phyloP scores from a whole-genome alignment of 2,797 vertebrate genomes.

The Sus cebifrons region DNA sequence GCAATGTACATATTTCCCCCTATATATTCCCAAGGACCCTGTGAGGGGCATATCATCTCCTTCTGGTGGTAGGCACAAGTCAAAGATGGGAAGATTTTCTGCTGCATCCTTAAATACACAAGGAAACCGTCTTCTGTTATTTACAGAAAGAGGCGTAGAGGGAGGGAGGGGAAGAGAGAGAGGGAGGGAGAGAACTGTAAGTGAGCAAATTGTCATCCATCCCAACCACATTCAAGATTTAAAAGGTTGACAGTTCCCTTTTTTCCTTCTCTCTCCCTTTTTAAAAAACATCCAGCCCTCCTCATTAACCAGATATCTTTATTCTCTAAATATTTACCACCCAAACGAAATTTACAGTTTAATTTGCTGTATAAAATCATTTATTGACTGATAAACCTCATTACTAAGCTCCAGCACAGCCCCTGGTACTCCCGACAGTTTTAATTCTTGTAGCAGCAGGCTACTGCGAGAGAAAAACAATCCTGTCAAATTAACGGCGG shows the following conservation, averaged over 20 bases:
- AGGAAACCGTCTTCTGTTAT: conserved; percentile 82
- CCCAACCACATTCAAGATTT: conserved; percentile 89
- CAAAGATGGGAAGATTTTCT: conserved; percentile 5
- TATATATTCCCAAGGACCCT: neutral
- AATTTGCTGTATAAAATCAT: conserved; percentile 97
- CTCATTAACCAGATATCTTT: conserved; percentile 93
- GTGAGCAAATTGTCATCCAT: conserved; percentile 88
- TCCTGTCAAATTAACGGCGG: conserved; percentile 97
- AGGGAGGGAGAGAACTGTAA: conserved; percentile 62
- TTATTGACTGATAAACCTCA: conserved; percentile 96
- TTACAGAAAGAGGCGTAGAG: conserved; percentile 76
- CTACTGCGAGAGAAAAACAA: conserved; percentile 97
- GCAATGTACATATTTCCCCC: neutral
- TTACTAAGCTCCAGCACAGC: conserved; percentile 91
- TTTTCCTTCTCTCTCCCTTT: conserved; percentile 79
- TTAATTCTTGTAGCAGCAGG: conserved; percentile 98
- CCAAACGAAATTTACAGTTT: conserved; percentile 96
- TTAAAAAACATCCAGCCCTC: conserved; percentile 85
- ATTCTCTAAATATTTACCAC: conserved; percentile 96
- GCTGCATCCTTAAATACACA: conserved; percentile 84
- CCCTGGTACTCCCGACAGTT: conserved; percentile 93
- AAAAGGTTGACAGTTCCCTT: conserved; percentile 91
- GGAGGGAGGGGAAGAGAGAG: conserved; percentile 51
- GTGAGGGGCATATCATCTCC: neutral
- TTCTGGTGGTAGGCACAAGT: conserved; percentile 5